Base-by-base conservation (phyloP, 2,888 invertebrate genomes). In the Hypomecis atomaria region DNA sequence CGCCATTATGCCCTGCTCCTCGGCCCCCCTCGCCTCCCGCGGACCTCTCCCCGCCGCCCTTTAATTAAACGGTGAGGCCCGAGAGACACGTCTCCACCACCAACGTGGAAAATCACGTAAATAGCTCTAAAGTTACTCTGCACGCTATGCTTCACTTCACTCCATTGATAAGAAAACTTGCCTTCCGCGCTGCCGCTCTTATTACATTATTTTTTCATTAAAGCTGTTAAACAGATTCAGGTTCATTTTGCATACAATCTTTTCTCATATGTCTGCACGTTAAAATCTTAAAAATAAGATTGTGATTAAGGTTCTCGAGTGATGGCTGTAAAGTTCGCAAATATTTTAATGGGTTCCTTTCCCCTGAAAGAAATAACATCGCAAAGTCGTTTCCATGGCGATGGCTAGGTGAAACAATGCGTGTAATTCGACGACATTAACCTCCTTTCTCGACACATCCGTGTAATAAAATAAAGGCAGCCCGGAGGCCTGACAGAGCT, bases 1-100 rank as follows among this genome's bases (percentile, higher is more conserved):
- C 89, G 90, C 90, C 90, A 92, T 92, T 91, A 92, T 92, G 86
- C 90, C 90, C 83, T 86, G 87, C 86, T 87, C 83, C 83, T 85
- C 84, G 77, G 71, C 77, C 81, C 82, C 84, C 82, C 72, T 78
- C 76, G 81, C 73, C 75, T 81, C 78, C 83, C 77, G 78, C 81
- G 79, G 77, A 74, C 78, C 78, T 84, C 86, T 77, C 83, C 88
- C 87, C 83, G 84, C 83, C 88, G 90, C 87, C 90, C 91, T 92
- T 92, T 92, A 92, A 92, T 92, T 92, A 92, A 92, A 92, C 90
- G 88, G 89, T 90, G 88, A 90, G 87, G 85, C 90, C 88, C 89
- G 87, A 89, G 90, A 90, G 90, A 92, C 91, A 87, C 86, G 86
- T 87, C 88, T 88, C 82, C 86, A 85, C 84, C 84, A 86, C 83